Conservation (phyloP, 2,113 vertebrate species). For the Pollimyrus isidori region DNA sequence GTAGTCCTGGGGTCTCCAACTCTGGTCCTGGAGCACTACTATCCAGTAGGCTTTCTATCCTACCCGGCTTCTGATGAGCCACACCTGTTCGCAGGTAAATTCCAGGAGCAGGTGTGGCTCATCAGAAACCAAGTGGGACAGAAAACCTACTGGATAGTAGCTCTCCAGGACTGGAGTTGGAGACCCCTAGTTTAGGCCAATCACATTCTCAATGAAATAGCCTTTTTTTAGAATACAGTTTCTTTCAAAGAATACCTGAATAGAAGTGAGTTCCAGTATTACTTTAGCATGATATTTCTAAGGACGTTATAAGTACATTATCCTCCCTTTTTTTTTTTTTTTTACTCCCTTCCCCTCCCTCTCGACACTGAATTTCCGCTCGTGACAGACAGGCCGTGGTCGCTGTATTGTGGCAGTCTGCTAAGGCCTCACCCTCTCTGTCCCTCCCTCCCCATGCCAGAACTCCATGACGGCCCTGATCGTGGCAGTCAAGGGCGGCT, state of each 20-base stretch:
- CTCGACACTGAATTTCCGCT: neutral
- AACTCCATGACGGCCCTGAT: constrained; percentile 98
- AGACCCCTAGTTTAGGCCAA: neutral
- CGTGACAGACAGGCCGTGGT: neutral
- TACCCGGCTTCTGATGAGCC: too few relatives aligned
- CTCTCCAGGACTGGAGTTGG: too few relatives aligned
- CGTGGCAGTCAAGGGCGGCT: constrained; percentile 88
- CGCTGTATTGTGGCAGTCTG: neutral
- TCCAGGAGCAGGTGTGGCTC: too few relatives aligned
- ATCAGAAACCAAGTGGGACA: too few relatives aligned
- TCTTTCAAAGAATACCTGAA: neutral
- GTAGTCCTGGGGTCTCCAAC: too few relatives aligned
- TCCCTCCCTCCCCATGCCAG: constrained; percentile 45
- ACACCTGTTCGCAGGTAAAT: too few relatives aligned
- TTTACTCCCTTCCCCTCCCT: neutral
- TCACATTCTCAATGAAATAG: neutral
- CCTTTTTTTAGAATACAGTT: neutral
- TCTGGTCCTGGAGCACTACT: too few relatives aligned
- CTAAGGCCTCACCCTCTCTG: neutral
- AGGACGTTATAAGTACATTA: neutral
- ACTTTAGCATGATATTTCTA: neutral
- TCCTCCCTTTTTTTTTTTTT: neutral
- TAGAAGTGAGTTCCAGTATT: neutral
- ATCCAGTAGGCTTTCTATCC: too few relatives aligned
- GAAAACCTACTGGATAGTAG: too few relatives aligned